phyloP scores from a whole-genome alignment of 1,140 invertebrate species.

The Caenorhabditis brenneri region DNA sequence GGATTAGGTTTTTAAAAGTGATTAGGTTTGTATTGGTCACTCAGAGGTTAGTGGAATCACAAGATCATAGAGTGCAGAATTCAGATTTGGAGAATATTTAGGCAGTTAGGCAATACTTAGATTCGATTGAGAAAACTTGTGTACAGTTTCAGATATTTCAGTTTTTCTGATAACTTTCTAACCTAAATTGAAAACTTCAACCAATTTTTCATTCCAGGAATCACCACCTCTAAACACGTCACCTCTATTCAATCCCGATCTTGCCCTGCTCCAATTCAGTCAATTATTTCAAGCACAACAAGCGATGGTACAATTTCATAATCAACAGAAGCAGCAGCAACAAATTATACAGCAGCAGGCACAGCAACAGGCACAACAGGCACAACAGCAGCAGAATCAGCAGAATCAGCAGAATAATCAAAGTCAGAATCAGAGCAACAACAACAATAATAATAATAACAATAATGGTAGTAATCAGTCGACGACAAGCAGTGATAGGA shows the following conservation, averaged over 20 bases:
- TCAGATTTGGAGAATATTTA: not conserved
- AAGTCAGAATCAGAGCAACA: not conserved
- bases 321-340: slow-evolving; percentile 35
- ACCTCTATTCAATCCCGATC: slow-evolving; percentile 33
- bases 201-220: slow-evolving; percentile 6
- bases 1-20: slow-evolving; percentile 17
- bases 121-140: not conserved
- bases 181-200: not conserved
- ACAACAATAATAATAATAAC: no score
- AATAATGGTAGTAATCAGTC: not conserved
- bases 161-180: not conserved
- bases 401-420: not conserved
- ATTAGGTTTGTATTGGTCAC: no score
- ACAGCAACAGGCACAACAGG: not conserved
- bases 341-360: slow-evolving; percentile 11
- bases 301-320: slow-evolving; percentile 41
- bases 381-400: not conserved
- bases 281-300: slow-evolving; percentile 49
- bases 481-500: not conserved
- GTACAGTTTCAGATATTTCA: not conserved
- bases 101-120: not conserved
- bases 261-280: slow-evolving; percentile 26
- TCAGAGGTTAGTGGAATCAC: not conserved
- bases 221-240: slow-evolving; percentile 5
- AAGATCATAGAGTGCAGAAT: not conserved